Evolutionary conservation across 1,140 invertebrate genomes (phyloP).

Genomic region (Drosophila busckii): DNA sequence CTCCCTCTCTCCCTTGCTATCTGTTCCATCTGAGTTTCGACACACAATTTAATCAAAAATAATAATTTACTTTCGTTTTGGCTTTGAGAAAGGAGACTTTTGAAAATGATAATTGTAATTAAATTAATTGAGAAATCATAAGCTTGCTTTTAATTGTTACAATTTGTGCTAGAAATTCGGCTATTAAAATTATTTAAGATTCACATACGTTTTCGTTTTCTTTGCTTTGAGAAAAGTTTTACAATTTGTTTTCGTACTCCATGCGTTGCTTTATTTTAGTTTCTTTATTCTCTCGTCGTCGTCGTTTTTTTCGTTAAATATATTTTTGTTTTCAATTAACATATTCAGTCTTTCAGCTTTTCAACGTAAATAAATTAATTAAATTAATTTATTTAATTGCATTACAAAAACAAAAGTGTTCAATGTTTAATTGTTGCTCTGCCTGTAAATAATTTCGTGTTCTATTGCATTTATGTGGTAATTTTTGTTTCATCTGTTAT

Average conservation of each 20-base stretch:
- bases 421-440: conserved; percentile 48
- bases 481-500: conserved; percentile 60
- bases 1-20: conserved; percentile 24
- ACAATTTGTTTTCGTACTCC: conserved; percentile 32
- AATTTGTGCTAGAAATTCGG: conserved; percentile 76
- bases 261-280: conserved; percentile 40
- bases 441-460: conserved; percentile 78
- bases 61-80: conserved; percentile 24
- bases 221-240: conserved; percentile 57
- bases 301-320: conserved; percentile 10
- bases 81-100: conserved; percentile 17
- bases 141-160: conserved; percentile 33
- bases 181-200: conserved; percentile 77
- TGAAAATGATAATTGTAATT: conserved; percentile 7
- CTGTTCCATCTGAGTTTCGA: conserved; percentile 20
- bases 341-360: conserved; percentile 78
- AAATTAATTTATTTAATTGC: conserved; percentile 77
- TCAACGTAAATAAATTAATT: conserved; percentile 76
- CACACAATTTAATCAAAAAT: no score
- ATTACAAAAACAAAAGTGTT: conserved; percentile 56
- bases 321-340: conserved; percentile 57
- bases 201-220: conserved; percentile 9
- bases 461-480: conserved; percentile 78
- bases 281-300: conserved; percentile 37
- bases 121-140: conserved; percentile 21